A percentile compares a stretch with the other conserved stretches of the same genome.
Conservation (phyloP, 1,140 invertebrate genomes). For the Drosophila leontia region DNA sequence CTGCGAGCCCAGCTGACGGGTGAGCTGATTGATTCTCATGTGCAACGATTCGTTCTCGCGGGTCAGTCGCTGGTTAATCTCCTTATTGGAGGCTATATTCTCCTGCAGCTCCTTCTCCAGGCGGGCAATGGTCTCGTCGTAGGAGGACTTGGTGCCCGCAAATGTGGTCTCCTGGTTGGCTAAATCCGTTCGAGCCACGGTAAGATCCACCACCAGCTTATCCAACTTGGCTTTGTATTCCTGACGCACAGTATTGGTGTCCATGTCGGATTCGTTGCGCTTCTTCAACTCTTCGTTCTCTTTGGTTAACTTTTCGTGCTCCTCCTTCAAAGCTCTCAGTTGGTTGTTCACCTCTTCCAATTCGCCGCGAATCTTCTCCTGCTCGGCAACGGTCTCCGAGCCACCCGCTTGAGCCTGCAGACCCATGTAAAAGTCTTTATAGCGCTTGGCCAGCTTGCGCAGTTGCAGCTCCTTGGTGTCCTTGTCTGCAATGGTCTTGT, state of each 20-base stretch:
- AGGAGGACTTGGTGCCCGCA: constrained; percentile 89
- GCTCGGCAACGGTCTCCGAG: constrained; percentile 68
- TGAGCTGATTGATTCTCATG: constrained; percentile 90
- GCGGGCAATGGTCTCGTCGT: constrained; percentile 89
- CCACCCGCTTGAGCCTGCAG: constrained; percentile 85
- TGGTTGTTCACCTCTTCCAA: constrained; percentile 88
- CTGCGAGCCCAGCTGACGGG: constrained; percentile 91
- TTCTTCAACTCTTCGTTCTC: constrained; percentile 90
- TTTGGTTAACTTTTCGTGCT: constrained; percentile 89
- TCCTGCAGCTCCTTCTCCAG: constrained; percentile 92
- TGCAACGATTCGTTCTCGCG: constrained; percentile 90
- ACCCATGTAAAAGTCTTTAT: constrained; percentile 94
- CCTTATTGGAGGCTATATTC: constrained; percentile 87
- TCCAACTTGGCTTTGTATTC: constrained; percentile 82
- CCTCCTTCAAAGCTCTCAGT: constrained; percentile 86
- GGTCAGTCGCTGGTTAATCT: constrained; percentile 87
- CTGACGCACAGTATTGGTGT: constrained; percentile 85
- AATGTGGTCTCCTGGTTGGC: constrained; percentile 87
- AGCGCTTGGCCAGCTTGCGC: constrained; percentile 96
- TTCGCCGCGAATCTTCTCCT: constrained; percentile 85
- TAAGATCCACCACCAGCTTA: constrained; percentile 78
- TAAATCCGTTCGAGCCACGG: constrained; percentile 78
- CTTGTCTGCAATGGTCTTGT: constrained; percentile 89
- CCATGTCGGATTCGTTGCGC: constrained; percentile 35
- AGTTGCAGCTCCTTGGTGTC: constrained; percentile 93